Evolutionary conservation across 2,113 vertebrate genomes (phyloP).

Genomic region (Microcebus tavaratra): DNA sequence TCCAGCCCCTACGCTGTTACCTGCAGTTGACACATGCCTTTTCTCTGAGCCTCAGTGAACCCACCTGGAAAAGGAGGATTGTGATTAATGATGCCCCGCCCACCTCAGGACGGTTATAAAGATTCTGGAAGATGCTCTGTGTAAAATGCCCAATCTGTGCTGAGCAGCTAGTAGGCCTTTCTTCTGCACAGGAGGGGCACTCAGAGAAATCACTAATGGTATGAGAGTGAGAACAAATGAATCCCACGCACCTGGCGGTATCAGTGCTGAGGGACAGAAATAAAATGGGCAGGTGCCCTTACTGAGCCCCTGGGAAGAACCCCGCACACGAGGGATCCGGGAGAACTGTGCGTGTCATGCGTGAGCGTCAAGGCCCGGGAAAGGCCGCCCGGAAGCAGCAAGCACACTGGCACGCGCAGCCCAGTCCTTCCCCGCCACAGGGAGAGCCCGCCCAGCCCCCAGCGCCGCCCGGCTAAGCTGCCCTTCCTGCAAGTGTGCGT

Average conservation of each 20-base stretch:
- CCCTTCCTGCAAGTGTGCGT: background rate
- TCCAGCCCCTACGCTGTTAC: background rate
- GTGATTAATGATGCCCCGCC: background rate
- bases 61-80: background rate
- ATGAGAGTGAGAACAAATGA: background rate
- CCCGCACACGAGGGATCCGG: background rate
- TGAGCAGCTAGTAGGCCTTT: background rate
- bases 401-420: too few relatives aligned
- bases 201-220: background rate
- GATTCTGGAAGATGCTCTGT: background rate
- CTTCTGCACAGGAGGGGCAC: background rate
- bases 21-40: background rate
- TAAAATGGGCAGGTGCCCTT: background rate
- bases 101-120: background rate
- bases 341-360: background rate
- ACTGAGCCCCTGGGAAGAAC: background rate
- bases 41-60: conserved; percentile 1
- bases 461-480: background rate
- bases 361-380: background rate
- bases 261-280: background rate
- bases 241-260: background rate
- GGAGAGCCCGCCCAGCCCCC: too few relatives aligned
- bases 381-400: background rate
- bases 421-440: background rate
- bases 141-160: background rate